Conservation (phyloP, 2,888 invertebrate species). For the Lithophane semibrunnea region DNA sequence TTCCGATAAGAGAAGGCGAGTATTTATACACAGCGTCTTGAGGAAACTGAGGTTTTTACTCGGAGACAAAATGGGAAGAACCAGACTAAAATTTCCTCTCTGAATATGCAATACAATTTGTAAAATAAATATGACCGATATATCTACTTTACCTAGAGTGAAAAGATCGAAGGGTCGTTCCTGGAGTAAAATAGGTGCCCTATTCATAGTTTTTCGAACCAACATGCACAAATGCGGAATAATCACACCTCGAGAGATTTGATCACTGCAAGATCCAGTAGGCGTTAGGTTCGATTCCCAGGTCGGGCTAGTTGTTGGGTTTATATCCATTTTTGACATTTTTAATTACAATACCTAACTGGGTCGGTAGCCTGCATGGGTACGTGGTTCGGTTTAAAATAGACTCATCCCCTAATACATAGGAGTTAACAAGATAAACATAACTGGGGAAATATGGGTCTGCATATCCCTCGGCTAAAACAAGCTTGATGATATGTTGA, state of each 20-base stretch:
- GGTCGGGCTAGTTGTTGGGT: too few relatives aligned
- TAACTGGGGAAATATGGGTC: too few relatives aligned
- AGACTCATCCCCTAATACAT: too few relatives aligned
- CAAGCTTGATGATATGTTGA: too few relatives aligned
- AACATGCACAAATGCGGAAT: background rate
- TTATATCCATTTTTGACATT: too few relatives aligned
- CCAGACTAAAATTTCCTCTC: slow-evolving; percentile 24
- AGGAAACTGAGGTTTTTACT: slow-evolving; percentile 49
- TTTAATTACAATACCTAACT: too few relatives aligned
- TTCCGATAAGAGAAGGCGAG: background rate
- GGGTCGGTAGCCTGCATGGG: too few relatives aligned
- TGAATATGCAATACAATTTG: slow-evolving; percentile 11
- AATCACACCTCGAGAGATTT: background rate
- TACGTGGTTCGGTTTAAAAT: too few relatives aligned
- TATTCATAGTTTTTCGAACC: background rate
- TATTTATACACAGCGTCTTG: slow-evolving; percentile 46
- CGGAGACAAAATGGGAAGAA: slow-evolving; percentile 42
- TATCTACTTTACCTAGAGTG: too few relatives aligned
- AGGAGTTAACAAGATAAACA: too few relatives aligned
- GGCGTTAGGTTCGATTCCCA: background rate
- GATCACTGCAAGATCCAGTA: too few relatives aligned
- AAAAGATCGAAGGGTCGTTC: background rate
- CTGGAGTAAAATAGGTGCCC: background rate
- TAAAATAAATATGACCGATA: background rate
- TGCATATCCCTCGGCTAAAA: too few relatives aligned